Evolutionary conservation across 2,888 invertebrate genomes (phyloP).

Genomic region (Athalia circularis): DNA sequence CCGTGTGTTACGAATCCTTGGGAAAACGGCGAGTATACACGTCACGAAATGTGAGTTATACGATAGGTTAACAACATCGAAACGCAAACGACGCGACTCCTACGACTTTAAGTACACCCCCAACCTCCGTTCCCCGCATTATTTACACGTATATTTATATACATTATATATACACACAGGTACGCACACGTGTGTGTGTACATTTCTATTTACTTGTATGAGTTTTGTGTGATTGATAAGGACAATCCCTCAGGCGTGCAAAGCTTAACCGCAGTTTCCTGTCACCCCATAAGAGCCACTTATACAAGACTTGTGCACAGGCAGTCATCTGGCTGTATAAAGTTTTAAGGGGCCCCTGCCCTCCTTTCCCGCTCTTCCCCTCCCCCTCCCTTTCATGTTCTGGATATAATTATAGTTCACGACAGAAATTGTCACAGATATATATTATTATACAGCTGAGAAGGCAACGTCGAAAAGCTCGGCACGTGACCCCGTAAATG

Average conservation of each 20-base stretch:
- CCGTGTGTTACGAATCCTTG: background rate
- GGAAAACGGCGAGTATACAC: background rate
- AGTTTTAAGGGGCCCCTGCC: slow-evolving; percentile 28
- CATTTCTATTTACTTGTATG: background rate
- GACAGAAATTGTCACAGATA: slow-evolving; percentile 3
- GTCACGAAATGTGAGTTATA: slow-evolving; percentile 34
- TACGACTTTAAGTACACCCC: too few relatives aligned
- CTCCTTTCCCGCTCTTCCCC: background rate
- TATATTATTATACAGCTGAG: background rate
- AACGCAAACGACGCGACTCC: slow-evolving; percentile 11
- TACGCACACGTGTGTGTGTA: slow-evolving; percentile 4
- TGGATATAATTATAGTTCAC: background rate
- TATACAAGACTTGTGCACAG: slow-evolving; percentile 18
- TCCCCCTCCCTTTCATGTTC: background rate
- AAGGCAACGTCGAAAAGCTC: background rate
- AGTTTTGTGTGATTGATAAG: slow-evolving; percentile 40
- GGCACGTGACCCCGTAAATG: too few relatives aligned
- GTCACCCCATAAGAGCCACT: slow-evolving; percentile 35
- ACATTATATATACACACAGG: background rate
- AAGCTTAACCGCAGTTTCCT: slow-evolving; percentile 36
- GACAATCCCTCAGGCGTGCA: slow-evolving; percentile 41
- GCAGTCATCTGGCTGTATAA: slow-evolving; percentile 22
- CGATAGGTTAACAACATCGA: slow-evolving; percentile 28
- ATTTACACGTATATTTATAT: background rate
- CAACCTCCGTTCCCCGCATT: too few relatives aligned